Percentiles rank a stretch among this genome's conserved stretches.
phyloP scores from a whole-genome alignment of 2,888 invertebrate species.

The Brachylomia viminalis region DNA sequence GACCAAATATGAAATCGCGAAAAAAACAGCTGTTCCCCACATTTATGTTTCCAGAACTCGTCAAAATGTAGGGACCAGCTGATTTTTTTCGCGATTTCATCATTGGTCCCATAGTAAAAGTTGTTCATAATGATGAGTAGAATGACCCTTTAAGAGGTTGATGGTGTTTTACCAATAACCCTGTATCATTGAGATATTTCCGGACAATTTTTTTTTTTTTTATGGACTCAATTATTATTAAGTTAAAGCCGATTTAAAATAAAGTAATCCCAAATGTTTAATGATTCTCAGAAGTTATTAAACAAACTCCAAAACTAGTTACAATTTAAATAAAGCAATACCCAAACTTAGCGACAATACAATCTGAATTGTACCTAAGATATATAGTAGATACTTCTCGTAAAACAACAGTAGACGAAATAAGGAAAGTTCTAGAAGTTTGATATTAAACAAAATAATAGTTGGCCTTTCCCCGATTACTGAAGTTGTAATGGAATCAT shows the following conservation, averaged over 20 bases:
- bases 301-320: background rate
- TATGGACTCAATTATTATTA: background rate
- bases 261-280: background rate
- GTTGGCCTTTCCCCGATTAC: conserved; percentile 18
- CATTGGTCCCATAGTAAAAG: no score
- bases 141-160: no score
- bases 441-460: conserved; percentile 31
- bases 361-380: conserved; percentile 11
- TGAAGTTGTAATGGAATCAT: conserved; percentile 43
- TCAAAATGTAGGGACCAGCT: no score
- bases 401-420: conserved; percentile 26
- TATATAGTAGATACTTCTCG: background rate
- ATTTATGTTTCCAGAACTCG: no score
- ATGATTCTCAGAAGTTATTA: background rate
- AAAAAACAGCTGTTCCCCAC: no score
- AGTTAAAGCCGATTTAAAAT: background rate
- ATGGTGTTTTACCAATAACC: no score
- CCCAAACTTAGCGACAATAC: background rate
- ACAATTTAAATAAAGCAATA: background rate
- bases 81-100: no score
- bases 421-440: conserved; percentile 43
- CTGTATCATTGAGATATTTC: background rate
- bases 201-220: background rate
- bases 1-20: no score
- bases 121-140: no score